These are phyloP conservation scores for Deroptyus accipitrinus DNA, from an alignment of 2,113 vertebrate species.

Conservation along the genomic window DNA sequence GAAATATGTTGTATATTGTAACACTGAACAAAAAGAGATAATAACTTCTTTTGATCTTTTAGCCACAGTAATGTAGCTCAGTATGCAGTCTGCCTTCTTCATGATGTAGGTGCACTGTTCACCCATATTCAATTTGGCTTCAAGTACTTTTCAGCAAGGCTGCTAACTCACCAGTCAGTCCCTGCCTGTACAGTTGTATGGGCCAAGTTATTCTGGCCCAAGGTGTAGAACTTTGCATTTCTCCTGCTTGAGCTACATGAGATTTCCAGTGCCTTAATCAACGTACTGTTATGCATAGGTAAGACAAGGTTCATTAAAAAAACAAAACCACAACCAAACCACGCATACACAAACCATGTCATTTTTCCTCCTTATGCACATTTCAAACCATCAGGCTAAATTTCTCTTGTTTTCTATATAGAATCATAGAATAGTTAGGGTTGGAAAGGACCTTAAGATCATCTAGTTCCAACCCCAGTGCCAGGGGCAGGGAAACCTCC, in stretches of 20 bases:
- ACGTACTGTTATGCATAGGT: background rate
- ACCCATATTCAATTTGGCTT: background rate
- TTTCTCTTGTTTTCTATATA: background rate
- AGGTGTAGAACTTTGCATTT: background rate
- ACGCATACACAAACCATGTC: fast-evolving
- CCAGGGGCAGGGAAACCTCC: too few relatives aligned
- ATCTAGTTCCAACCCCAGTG: too few relatives aligned
- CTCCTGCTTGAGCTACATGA: background rate
- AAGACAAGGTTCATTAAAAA: background rate
- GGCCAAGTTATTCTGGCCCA: background rate
- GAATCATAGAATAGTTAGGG: too few relatives aligned
- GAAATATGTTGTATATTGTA: background rate
- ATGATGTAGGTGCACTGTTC: background rate
- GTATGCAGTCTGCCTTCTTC: background rate
- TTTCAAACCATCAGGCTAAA: background rate
- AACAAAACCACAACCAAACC: background rate
- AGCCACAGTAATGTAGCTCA: background rate
- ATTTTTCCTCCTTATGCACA: background rate
- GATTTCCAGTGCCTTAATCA: background rate
- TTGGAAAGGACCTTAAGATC: too few relatives aligned
- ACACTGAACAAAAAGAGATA: background rate
- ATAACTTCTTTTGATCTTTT: background rate
- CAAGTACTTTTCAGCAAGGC: background rate
- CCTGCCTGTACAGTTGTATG: background rate
- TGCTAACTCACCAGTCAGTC: background rate